phyloP scores from a whole-genome alignment of 2,888 invertebrate species.

The Bellardia pandia region DNA sequence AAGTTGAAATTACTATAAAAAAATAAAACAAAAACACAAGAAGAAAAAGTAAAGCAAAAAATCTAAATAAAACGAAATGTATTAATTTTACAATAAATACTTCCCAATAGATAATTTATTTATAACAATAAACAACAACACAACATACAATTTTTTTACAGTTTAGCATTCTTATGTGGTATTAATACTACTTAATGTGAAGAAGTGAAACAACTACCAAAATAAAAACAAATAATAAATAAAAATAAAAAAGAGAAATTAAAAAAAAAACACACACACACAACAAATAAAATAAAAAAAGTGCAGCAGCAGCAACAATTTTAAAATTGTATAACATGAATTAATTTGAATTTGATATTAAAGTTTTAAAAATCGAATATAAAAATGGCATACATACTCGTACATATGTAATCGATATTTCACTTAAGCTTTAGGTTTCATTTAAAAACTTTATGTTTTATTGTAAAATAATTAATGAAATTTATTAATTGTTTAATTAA shows the following conservation, averaged over 20 bases:
- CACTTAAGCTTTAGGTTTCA: neutral
- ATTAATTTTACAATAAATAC: constrained; percentile 62
- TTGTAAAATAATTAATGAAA: constrained; percentile 28
- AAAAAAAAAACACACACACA: neutral
- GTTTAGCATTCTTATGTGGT: constrained; percentile 22
- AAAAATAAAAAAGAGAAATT: constrained; percentile 22
- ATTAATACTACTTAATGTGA: neutral
- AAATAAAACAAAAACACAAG: neutral
- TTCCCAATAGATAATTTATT: constrained; percentile 28
- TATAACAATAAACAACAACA: constrained; percentile 9
- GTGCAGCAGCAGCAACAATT: neutral
- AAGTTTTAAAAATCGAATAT: neutral
- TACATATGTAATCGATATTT: neutral
- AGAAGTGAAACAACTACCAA: constrained; percentile 32
- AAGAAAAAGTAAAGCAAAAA: constrained; percentile 12
- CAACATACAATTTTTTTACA: constrained; percentile 26
- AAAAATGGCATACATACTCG: neutral
- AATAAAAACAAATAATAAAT: constrained; percentile 1
- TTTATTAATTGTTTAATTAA: constrained; percentile 51
- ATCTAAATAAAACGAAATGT: constrained; percentile 43
- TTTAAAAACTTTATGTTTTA: no score
- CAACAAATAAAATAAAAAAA: neutral
- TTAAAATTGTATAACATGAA: neutral
- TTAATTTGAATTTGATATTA: neutral
- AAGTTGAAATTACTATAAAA: constrained; percentile 17